Evolutionary conservation across 2,888 invertebrate genomes (phyloP).

Genomic region (Drosophila colorata): DNA sequence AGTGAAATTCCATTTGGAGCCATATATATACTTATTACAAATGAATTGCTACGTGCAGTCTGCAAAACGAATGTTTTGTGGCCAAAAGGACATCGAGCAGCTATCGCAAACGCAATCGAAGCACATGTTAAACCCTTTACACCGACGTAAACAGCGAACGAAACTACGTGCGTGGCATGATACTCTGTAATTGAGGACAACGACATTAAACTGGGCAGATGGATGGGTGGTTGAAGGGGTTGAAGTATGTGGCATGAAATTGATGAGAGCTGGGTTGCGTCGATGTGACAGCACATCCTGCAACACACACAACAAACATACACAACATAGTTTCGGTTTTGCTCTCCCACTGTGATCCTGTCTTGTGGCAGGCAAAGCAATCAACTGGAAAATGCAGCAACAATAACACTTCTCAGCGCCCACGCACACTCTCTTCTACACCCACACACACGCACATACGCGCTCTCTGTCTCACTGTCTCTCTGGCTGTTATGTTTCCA

Average conservation of each 20-base stretch:
- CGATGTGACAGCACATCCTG: constrained; percentile 32
- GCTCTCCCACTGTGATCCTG: constrained; percentile 26
- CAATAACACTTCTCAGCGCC: constrained; percentile 36
- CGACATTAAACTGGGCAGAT: constrained; percentile 10
- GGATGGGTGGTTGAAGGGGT: constrained; percentile 14
- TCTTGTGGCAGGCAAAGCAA: constrained; percentile 57
- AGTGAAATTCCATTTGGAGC: constrained; percentile 52
- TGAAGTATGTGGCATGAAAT: constrained; percentile 36
- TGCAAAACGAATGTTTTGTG: constrained; percentile 40
- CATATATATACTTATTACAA: constrained; percentile 43
- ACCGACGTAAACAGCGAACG: constrained; percentile 71
- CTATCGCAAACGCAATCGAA: constrained; percentile 33
- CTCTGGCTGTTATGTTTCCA: constrained; percentile 36
- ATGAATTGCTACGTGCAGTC: constrained; percentile 18
- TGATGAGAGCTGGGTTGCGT: constrained; percentile 47
- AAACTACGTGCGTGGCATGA: constrained; percentile 75
- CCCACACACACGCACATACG: not conserved
- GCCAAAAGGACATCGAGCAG: constrained; percentile 25
- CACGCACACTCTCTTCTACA: not conserved
- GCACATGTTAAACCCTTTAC: constrained; percentile 82
- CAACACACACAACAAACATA: constrained; percentile 23
- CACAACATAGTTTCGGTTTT: constrained; percentile 32
- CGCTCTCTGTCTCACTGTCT: not conserved
- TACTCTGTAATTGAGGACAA: constrained; percentile 71
- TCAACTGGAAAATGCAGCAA: constrained; percentile 75